Evolutionary conservation across 2,113 vertebrate species (phyloP).

Genomic region (Columba livia): DNA sequence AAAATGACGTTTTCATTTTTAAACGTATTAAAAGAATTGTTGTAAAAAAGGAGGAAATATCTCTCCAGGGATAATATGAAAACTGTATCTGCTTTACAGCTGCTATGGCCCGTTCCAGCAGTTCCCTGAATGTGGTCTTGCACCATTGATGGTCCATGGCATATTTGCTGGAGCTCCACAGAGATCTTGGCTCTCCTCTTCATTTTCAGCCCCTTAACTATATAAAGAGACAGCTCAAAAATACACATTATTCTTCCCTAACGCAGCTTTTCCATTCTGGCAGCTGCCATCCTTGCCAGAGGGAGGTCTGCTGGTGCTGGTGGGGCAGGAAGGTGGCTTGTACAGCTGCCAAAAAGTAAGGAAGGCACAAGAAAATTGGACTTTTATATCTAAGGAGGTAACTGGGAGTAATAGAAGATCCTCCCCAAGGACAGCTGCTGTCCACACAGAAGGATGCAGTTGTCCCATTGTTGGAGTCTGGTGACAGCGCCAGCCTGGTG

Average conservation of each 20-base stretch:
- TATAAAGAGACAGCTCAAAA: not conserved
- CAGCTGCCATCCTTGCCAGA: not conserved
- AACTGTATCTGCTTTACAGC: slow-evolving; percentile 8
- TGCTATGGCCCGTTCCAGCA: not conserved
- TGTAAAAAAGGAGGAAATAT: not conserved
- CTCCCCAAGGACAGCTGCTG: not conserved
- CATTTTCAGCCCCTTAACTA: not conserved
- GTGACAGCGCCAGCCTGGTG: accelerated
- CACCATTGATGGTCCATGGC: not conserved
- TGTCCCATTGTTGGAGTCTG: not conserved
- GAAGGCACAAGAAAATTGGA: not conserved
- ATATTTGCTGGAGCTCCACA: not conserved
- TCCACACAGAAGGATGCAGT: not conserved
- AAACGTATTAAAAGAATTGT: not conserved
- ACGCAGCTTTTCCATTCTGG: not conserved
- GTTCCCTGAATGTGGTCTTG: not conserved
- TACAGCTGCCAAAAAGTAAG: not conserved
- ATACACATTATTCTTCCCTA: not conserved
- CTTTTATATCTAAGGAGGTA: not conserved
- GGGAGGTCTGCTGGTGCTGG: accelerated
- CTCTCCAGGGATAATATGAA: not conserved
- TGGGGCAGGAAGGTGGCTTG: not conserved
- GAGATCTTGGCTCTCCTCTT: not conserved
- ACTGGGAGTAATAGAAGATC: not conserved
- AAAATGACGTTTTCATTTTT: slow-evolving; percentile 28